phyloP scores from a whole-genome alignment of 2,888 invertebrate genomes.

The Saturnia pavonia region DNA sequence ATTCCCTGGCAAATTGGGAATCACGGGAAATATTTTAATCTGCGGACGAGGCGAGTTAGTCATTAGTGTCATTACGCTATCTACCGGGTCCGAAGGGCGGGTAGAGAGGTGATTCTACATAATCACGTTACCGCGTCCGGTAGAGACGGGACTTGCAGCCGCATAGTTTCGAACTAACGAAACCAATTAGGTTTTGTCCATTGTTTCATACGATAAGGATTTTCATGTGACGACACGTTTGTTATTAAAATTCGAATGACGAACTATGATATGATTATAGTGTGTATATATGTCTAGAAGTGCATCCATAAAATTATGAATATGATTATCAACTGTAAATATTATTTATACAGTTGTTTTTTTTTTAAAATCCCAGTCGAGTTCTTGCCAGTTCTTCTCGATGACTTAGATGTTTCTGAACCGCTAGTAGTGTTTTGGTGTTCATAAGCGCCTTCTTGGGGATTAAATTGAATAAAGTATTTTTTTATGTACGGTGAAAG shows the following conservation, averaged over 20 bases:
- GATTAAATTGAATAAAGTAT: too few relatives aligned
- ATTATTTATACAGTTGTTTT: too few relatives aligned
- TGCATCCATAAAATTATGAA: too few relatives aligned
- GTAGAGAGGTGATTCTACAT: conserved; percentile 45
- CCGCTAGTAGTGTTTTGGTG: too few relatives aligned
- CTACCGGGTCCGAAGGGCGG: conserved; percentile 29
- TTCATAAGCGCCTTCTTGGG: too few relatives aligned
- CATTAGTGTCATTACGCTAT: conserved; percentile 43
- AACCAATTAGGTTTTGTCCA: conserved; percentile 63
- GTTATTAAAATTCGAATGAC: neutral
- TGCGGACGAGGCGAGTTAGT: conserved; percentile 39
- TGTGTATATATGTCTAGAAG: too few relatives aligned
- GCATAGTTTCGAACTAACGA: conserved; percentile 61
- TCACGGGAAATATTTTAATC: conserved; percentile 13
- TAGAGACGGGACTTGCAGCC: conserved; percentile 30
- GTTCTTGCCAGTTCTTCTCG: too few relatives aligned
- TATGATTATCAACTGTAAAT: too few relatives aligned
- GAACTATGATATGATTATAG: neutral
- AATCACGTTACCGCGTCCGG: conserved; percentile 54
- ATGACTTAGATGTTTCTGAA: too few relatives aligned
- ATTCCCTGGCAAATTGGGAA: conserved; percentile 4
- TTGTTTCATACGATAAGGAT: conserved; percentile 40
- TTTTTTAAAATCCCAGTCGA: too few relatives aligned
- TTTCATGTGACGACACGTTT: neutral
- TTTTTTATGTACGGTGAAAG: too few relatives aligned